Conservation (phyloP, 2,888 invertebrate species). For the Hofmannophila pseudospretella region DNA sequence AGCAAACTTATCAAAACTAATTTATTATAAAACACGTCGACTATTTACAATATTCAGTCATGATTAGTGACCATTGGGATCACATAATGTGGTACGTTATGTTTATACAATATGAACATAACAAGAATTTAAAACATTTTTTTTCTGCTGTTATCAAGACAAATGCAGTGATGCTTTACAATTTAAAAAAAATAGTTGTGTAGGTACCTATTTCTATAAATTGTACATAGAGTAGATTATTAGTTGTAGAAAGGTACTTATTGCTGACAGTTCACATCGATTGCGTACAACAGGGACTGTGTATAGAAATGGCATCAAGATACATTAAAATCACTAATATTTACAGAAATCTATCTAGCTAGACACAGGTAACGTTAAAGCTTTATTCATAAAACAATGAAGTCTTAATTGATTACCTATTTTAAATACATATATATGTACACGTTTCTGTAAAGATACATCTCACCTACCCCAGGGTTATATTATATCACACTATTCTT, state of each 20-base stretch:
- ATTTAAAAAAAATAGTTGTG: background rate
- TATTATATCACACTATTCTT: conserved; percentile 34
- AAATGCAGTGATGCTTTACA: conserved; percentile 16
- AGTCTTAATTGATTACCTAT: conserved; percentile 20
- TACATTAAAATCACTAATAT: conserved; percentile 54
- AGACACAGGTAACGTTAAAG: conserved; percentile 56
- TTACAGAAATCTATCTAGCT: conserved; percentile 41
- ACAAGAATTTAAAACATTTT: conserved; percentile 15
- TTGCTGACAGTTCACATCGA: background rate
- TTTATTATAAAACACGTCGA: conserved; percentile 63
- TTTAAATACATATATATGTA: conserved; percentile 39
- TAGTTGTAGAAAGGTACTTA: background rate
- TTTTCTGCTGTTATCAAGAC: conserved; percentile 17
- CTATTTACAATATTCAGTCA: conserved; percentile 76
- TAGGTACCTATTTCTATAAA: background rate
- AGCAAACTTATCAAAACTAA: conserved; percentile 52
- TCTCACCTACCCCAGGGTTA: conserved; percentile 37
- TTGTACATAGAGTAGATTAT: conserved; percentile 1
- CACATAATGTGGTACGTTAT: conserved; percentile 23
- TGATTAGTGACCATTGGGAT: conserved; percentile 41
- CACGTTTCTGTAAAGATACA: conserved; percentile 27
- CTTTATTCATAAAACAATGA: conserved; percentile 38
- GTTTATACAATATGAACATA: background rate
- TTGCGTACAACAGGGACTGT: conserved; percentile 16
- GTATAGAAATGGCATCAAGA: conserved; percentile 62